Base-by-base conservation (phyloP, 1,140 invertebrate genomes). In the Xylocopa sonorina region DNA sequence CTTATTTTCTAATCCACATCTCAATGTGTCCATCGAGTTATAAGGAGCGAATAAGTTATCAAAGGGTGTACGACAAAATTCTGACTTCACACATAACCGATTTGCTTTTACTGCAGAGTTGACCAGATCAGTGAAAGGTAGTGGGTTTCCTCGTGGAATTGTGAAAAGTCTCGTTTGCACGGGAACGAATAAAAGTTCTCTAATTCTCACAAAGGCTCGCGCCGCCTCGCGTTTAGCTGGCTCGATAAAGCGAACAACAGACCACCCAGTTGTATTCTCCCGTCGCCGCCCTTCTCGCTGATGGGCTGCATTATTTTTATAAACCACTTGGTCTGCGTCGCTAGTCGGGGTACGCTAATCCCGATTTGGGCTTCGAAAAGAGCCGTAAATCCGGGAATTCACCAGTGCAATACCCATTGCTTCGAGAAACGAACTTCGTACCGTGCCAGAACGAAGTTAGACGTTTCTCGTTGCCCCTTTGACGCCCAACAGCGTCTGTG, bases 191-290 rank as follows among this genome's bases (percentile, higher is more conserved):
- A 73, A 82, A 81, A 83, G 18, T 77, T 69, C 43, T 38, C 69
- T 88, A 88, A 90, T 88, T 85, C 83, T 73, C 3, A 87, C 78
- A 90, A 88, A 87, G 80, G 74, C 53, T 50, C 21, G 57, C 64
- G 66, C 41, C 67, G 57, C 67, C 16, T 68, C 18, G 53, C 85
- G 80, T 87, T 88, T 88, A 73, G 66, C 64, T 32, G 55, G 55
- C 16, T 55, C 34, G 38, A 18, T 3, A 41, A 43, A 78, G n/a
- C 38, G 14, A 72, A 86, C 69, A 87, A 84, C 80, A 89, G 80
- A 88, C 80, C 81, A 87, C 78, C 82, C 73, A 67, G 50, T 68
- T 24, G 32, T 51, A 84, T 80, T 84, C 74, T 55, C n/a, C n/a
- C 41, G 41, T 16, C 7, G 18, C 21, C 46, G 24, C 38, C 12